A percentile compares a stretch with the other conserved stretches of the same genome.
These are phyloP conservation scores for Hiodon alosoides DNA, from an alignment of 2,113 vertebrate species.

Conservation along the genomic window DNA sequence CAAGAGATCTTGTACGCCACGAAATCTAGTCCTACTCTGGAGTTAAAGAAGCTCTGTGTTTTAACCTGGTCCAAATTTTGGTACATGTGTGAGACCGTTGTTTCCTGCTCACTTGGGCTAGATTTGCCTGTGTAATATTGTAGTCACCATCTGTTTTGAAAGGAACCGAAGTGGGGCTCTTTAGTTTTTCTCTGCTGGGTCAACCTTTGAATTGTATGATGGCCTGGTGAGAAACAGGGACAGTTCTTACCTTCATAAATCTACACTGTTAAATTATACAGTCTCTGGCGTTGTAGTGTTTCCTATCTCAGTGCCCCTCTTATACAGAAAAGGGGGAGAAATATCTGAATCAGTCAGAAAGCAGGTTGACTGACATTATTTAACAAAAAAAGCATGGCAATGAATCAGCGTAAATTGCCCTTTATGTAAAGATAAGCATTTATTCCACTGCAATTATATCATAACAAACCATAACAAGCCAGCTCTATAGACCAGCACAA, in stretches of 20 bases:
- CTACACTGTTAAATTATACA: slow-evolving; percentile 1
- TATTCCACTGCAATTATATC: not conserved
- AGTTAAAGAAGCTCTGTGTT: not conserved
- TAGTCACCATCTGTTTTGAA: not conserved
- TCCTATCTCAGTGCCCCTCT: slow-evolving; percentile 6
- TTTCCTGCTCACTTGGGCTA: too few relatives aligned
- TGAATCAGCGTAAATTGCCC: not conserved
- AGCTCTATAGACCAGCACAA: not conserved
- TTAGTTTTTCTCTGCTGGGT: not conserved
- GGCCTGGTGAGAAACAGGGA: not conserved
- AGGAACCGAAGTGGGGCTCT: not conserved
- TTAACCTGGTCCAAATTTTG: too few relatives aligned
- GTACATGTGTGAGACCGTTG: too few relatives aligned
- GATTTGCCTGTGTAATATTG: too few relatives aligned
- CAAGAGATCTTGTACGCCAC: not conserved
- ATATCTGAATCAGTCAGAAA: slow-evolving; percentile 2
- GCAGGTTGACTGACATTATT: slow-evolving; percentile 9
- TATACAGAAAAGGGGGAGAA: not conserved
- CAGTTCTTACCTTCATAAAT: not conserved
- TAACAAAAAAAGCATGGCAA: not conserved
- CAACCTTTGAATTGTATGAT: not conserved
- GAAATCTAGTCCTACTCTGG: not conserved
- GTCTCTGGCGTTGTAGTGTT: not conserved
- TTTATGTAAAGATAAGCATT: too few relatives aligned
- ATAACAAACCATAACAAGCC: not conserved